Percentiles rank a stretch among this genome's conserved stretches.
These are phyloP conservation scores for Incurvaria masculella DNA, from an alignment of 2,888 invertebrate species.

Conservation along the genomic window DNA sequence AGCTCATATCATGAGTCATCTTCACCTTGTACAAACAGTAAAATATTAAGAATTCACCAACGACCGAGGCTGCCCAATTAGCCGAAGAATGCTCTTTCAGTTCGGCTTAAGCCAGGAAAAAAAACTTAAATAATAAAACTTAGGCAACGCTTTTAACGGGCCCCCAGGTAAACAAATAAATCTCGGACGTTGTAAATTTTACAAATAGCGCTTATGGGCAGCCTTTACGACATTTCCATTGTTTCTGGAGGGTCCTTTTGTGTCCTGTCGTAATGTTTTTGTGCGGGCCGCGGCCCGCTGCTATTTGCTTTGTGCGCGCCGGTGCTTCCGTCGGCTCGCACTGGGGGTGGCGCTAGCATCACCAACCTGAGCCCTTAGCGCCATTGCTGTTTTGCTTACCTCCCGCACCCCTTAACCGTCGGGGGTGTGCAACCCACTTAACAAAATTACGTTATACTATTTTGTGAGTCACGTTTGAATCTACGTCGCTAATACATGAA, in stretches of 20 bases:
- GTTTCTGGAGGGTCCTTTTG: neutral
- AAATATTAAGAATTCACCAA: neutral
- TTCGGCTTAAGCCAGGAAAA: neutral
- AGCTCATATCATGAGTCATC: too few species aligned
- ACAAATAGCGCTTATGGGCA: slow-evolving; percentile 22
- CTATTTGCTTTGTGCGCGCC: slow-evolving; percentile 37
- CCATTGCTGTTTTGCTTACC: slow-evolving; percentile 14
- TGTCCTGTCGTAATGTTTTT: neutral
- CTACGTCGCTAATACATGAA: too few species aligned
- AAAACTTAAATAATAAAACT: neutral
- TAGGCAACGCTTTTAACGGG: slow-evolving; percentile 17
- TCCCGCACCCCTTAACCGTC: neutral
- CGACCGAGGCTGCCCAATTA: neutral
- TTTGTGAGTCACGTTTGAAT: too few species aligned
- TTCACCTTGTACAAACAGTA: neutral
- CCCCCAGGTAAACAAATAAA: slow-evolving; percentile 49
- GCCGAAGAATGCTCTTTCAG: neutral
- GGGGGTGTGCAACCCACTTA: too few species aligned
- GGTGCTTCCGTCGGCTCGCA: slow-evolving; percentile 10
- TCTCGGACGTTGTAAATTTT: slow-evolving; percentile 48
- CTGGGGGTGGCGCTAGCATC: slow-evolving; percentile 50
- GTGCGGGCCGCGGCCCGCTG: neutral
- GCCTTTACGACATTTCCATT: neutral
- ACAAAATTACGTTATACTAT: too few species aligned
- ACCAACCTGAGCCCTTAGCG: slow-evolving; percentile 31